Evolutionary conservation across 2,113 vertebrate genomes (phyloP), one percentile per base, ranked within the genome.

Genomic region (Orientallactaga bullata): DNA sequence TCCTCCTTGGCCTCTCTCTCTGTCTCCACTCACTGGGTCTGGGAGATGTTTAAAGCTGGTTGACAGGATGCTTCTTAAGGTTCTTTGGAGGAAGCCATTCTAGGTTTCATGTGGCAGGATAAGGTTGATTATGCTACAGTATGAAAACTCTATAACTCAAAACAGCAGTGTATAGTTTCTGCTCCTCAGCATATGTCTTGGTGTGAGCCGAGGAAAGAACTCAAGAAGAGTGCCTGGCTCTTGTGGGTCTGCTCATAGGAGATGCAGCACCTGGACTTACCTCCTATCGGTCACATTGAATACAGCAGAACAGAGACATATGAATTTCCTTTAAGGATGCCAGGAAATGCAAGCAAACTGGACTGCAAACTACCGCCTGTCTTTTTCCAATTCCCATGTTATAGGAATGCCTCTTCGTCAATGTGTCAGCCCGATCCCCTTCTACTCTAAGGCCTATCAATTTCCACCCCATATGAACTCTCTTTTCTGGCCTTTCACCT

Each of bases 341-440:
- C n/a, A 51, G 13, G 51, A 61, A 60, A 66, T 42, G 20, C 4
- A 51, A 7, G 68, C 15, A 20, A 63, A 83, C 11, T 55, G 47
- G 13, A 42, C 3, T 7, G 15, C 3, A 39, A 61, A 69, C 2
- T 2, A 30, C 18, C 68, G 61, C 35, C 5, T 0, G 10, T 26
- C 13, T 60, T 9, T 7, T 9, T 71, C 83, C 66, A 66, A 3
- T 10, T 71, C 23, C 11, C 23, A 26, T 7, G 13, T 2, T 23
- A 21, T 39, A 71, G 26, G 4, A 2, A 28, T 3, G 1, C 15
- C 42, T 35, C 51, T 66, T 55, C 63, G 88, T 85, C 37, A 55
- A 16, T 0, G 2, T 66, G 15, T 39, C 7, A 66, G 79, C 23
- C 2, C 7, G 1, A n/a, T 73, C 17, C 1, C 8, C 10, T n/a